Base-by-base conservation (phyloP, 2,888 invertebrate species). In the Calameuta pallipes region DNA sequence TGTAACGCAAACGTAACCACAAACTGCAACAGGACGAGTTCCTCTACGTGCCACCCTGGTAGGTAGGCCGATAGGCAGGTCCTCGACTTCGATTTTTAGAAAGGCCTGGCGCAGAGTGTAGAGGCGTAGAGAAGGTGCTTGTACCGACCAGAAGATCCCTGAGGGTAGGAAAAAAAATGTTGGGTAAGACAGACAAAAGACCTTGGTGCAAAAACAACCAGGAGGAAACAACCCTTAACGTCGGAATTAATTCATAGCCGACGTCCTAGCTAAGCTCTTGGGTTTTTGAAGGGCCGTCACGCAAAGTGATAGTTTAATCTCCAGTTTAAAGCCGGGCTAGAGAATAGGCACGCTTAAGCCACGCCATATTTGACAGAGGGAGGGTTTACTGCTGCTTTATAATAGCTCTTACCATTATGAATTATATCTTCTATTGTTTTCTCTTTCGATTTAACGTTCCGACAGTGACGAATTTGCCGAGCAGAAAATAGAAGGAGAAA, bases 271-370 rank as follows among this genome's bases (percentile, higher is more conserved):
- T 76, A 87, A 89, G 85, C 88, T 85, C 81, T 15, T 77, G 84
- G 87, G 84, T 87, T 89, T 89, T 89, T 89, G 88, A 86, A 83
- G 81, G 84, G 75, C 85, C 84, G 87, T 87, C 88, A 85, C 86
- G 85, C 87, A 85, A 86, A 88, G 87, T 87, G 89, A 89, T 87
- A 85, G 85, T 87, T 88, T 89, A 89, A 90, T 89, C 89, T 87
- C 85, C 84, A 84, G 83, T 86, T 86, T 83, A 83, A 85, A 85
- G 82, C 80, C 83, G 81, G 78, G 82, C 86, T 86, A 85, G 85
- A 86, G 86, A 86, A 86, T 86, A 85, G 86, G 82, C 85, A 83
- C 82, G 73, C 75, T 82, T 85, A 82, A 86, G 84, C 85, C 83
- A 81, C 79, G 83, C 83, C 41, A 15, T 41, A 41, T 41, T 41